Conservation (phyloP, 2,797 vertebrate genomes). For the Lutjanus argentimaculatus region DNA sequence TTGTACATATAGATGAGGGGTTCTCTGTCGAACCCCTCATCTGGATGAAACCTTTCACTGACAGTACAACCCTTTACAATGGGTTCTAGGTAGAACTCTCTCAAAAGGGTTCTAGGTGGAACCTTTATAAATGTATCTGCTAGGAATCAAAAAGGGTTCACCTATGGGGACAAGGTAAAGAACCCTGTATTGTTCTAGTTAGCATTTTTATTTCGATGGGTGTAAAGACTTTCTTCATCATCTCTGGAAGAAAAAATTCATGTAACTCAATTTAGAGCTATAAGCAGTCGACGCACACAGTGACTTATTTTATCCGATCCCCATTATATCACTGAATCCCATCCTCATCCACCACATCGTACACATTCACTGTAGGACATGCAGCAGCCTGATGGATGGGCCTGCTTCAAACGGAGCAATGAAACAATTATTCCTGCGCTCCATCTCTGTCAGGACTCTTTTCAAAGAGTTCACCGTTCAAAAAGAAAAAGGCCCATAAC, state of each 20-base stretch:
- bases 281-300: not conserved
- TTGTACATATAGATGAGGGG: too few relatives aligned
- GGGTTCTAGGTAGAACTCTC: too few relatives aligned
- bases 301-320: slow-evolving; percentile 11
- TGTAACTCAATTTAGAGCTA: not conserved
- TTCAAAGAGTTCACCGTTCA: slow-evolving; percentile 60
- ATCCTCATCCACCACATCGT: slow-evolving; percentile 55
- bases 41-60: too few relatives aligned
- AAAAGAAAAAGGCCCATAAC: slow-evolving; percentile 63
- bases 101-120: too few relatives aligned
- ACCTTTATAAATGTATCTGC: too few relatives aligned
- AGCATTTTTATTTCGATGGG: too few relatives aligned
- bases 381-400: slow-evolving; percentile 80
- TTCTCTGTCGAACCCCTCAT: too few relatives aligned
- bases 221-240: slow-evolving; percentile 8
- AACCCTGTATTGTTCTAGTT: too few relatives aligned
- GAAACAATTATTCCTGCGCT: slow-evolving; percentile 78
- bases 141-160: too few relatives aligned
- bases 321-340: slow-evolving; percentile 35
- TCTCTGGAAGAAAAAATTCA: slow-evolving; percentile 53
- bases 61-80: too few relatives aligned
- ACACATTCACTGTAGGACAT: slow-evolving; percentile 52
- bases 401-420: slow-evolving; percentile 76
- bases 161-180: too few relatives aligned
- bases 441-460: slow-evolving; percentile 75